Evolutionary conservation across 2,113 vertebrate species (phyloP), one percentile per base, ranked within the genome.

Genomic region (Cololabis saira): DNA sequence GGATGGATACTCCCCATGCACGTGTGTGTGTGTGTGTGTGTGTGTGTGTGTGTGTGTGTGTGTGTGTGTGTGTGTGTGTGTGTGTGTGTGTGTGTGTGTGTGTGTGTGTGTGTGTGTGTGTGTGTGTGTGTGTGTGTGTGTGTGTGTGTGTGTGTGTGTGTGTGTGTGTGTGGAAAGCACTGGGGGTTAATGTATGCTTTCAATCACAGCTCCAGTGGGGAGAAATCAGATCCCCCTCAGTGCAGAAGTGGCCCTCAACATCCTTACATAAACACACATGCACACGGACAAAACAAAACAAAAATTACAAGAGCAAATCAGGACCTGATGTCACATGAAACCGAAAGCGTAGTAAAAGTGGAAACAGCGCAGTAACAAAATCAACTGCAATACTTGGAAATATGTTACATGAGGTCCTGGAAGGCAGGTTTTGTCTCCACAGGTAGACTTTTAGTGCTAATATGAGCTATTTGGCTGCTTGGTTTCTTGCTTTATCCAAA

Each of bases 141-240:
- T 27, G 24, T 27, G 24, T 27, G 24, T 27, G 24, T 27, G 24
- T 27, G 24, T 27, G 2, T 27, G 24, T 5, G 24, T 5, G 5
- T 27, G 24, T 27, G 24, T 27, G 24, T 27, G 24, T 27, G 24
- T 16, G 7, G 19, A 19, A 57, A 59, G 75, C 45, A 44, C 55
- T 64, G 48, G 58, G 61, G 80, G 85, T 83, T 85, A 83, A 87
- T 85, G 85, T 74, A 64, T 85, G 85, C 85, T 83, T 87, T 87
- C 80, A 85, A 83, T 87, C 82, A 85, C 61, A 66, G 54, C 79
- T 75, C 66, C 30, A 71, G 54, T 59, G 68, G 71, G 76, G 59
- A 67, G 89, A 87, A 90, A 88, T 89, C 63, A 77, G 87, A 88
- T 81, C 84, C 82, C 82, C 78, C 30, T 66, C 65, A 66, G 68